These are phyloP conservation scores for Pristionchus fissidentatus DNA, from an alignment of 2,888 invertebrate genomes.

Conservation along the genomic window DNA sequence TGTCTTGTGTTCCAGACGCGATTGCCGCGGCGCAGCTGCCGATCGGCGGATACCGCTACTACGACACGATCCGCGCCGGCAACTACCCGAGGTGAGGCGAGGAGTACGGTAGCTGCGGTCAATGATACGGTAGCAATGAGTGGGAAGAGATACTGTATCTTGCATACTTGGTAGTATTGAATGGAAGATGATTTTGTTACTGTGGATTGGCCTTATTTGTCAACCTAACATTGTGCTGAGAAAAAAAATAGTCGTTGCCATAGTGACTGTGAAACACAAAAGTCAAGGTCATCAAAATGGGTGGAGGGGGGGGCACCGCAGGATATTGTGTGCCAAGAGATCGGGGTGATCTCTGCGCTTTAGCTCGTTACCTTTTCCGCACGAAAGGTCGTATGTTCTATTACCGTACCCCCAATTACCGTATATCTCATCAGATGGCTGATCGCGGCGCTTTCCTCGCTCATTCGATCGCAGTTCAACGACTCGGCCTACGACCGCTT, in stretches of 20 bases:
- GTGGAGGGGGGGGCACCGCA: too few relatives aligned
- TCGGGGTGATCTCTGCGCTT: neutral
- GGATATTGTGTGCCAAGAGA: neutral
- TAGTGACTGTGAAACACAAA: too few relatives aligned
- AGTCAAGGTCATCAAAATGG: too few relatives aligned
- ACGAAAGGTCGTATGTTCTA: neutral
- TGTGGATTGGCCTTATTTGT: too few relatives aligned
- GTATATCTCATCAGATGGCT: constrained; percentile 22
- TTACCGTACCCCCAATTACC: neutral
- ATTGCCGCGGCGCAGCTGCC: neutral
- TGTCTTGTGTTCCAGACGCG: neutral
- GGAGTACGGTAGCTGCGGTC: neutral
- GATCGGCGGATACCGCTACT: neutral
- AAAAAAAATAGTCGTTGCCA: too few relatives aligned
- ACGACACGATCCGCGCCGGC: neutral
- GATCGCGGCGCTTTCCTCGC: neutral
- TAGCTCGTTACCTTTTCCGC: neutral
- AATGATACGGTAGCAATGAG: neutral
- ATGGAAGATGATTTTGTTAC: too few relatives aligned
- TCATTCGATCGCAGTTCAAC: constrained; percentile 22
- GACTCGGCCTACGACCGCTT: neutral
- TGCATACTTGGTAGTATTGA: too few relatives aligned
- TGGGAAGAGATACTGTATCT: neutral
- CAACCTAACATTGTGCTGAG: too few relatives aligned
- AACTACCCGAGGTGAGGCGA: constrained; percentile 20